Base-by-base conservation (phyloP, 2,888 invertebrate species). In the Calliphora vomitoria region DNA sequence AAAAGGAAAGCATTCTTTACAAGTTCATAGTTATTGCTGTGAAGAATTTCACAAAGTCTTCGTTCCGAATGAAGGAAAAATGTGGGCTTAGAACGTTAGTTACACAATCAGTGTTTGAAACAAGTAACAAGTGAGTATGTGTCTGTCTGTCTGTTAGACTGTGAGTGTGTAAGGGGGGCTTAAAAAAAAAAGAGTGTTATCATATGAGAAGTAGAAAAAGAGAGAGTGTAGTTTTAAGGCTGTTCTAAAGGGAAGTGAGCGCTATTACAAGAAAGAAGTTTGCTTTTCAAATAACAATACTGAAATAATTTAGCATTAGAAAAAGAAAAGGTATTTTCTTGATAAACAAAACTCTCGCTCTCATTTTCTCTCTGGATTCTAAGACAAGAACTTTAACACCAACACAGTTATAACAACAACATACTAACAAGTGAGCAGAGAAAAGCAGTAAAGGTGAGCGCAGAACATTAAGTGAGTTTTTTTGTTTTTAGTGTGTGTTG, bases 11-110 rank as follows among this genome's bases (percentile, higher is more conserved):
- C 66, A 82, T 47, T 82, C 66, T 53, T 76, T 83, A 35, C 8
- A 62, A 44, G 47, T n/a, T 38, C 35, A 25, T n/a, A 20, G 50
- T 62, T 25, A 6, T 5, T 3, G 25, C 5, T 72, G 38, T 31
- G 11, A 58, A 53, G 13, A 66, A 74, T 41, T 74, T 58, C 8
- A 20, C 62, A 64, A 35, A 35, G 15, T 41, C 41, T 41, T 53
- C 15, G 38, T 69, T 50, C 8, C 58, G 11, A 47, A 50, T 62
- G 4, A 35, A 44, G 69, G n/a, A 69, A 76, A 80, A 71, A 81
- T 71, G 66, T 76, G 80, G 66, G 60, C 60, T 88, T 86, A 88
- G 88, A 88, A 88, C 82, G 80, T 88, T 86, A 86, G 80, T 88
- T 86, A 86, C 86, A 88, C 85, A 88, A 86, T 86, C 75, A 75